Evolutionary conservation across 2,888 invertebrate genomes (phyloP), one percentile per base, ranked within the genome.

Genomic region (Escarpia spicata): DNA sequence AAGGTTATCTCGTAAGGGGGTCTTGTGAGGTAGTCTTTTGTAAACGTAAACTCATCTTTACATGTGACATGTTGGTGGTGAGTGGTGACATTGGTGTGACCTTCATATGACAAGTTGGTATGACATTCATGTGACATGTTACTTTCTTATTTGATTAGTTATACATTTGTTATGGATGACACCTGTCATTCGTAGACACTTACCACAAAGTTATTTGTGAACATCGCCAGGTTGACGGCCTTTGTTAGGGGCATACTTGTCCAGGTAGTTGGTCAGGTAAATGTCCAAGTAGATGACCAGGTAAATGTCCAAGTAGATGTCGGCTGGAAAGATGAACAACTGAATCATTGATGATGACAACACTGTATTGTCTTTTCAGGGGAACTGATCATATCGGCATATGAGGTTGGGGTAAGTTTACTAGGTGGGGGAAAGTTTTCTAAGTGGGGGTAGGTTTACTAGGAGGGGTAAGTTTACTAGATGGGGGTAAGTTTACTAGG

Each of bases 361-460:
- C 12, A 43, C 91, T 31, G 43, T 90, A 90, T 93, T 12, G 91
- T 91, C 52, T 92, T 95, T 95, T 43, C 94, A 96, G 96, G 96
- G 44, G 96, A 96, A 92, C 94, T 96, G 43, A 95, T 95, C 92
- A 93, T 94, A 52, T 95, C 95, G 91, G 95, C 95, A 31, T 94
- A 95, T 93, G 95, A 96, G 93, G 93, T 95, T 43, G 96, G 96
- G 93, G 96, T 96, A 94, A 94, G 95, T 94, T 44, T 75, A 45
- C 52, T 90, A 12, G 52, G 52, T 52, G 52, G 4, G 52, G 52
- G 52, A 12, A 52, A 52, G 52, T 52, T 52, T 52, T 2, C 9
- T 52, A 96, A 93, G 93, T 95, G 43, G 96, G 96, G 93, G 96
- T 96, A 94, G 94, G 95, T 94, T 44, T 75, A 45, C 52, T 90